Evolutionary conservation across 1,140 invertebrate species (phyloP).

Genomic region (Phortica variegata): DNA sequence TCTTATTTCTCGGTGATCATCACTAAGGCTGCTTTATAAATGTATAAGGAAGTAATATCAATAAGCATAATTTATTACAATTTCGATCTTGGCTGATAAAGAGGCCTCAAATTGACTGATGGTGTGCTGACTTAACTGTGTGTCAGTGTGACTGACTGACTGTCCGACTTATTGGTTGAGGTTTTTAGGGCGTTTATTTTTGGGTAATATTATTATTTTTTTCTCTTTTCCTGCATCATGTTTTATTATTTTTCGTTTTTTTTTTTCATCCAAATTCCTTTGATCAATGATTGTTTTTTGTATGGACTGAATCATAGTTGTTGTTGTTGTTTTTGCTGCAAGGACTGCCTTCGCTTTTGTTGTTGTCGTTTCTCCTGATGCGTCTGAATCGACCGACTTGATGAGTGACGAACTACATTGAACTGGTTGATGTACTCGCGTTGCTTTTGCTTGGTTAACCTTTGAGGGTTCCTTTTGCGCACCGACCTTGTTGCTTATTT

Average conservation of each 20-base stretch:
- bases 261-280: conserved; percentile 47
- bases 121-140: too few relatives aligned
- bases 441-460: conserved; percentile 18
- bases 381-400: conserved; percentile 21
- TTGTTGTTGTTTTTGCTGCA: conserved; percentile 18
- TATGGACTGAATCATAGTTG: neutral
- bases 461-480: conserved; percentile 23
- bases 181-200: conserved; percentile 41
- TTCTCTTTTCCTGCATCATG: conserved; percentile 3
- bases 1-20: too few relatives aligned
- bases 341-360: conserved; percentile 6
- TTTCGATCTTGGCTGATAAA: too few relatives aligned
- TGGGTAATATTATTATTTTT: conserved; percentile 45
- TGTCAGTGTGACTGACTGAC: too few relatives aligned
- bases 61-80: too few relatives aligned
- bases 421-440: conserved; percentile 11
- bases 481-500: conserved; percentile 39
- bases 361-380: conserved; percentile 14
- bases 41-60: too few relatives aligned
- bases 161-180: too few relatives aligned
- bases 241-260: conserved; percentile 10
- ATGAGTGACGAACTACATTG: conserved; percentile 16
- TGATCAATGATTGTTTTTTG: conserved; percentile 52
- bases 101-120: too few relatives aligned
- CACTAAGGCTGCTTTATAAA: too few relatives aligned